A percentile compares a stretch with the other conserved stretches of the same genome.
Conservation (phyloP, 1,140 invertebrate genomes). For the Lepidurus packardi region DNA sequence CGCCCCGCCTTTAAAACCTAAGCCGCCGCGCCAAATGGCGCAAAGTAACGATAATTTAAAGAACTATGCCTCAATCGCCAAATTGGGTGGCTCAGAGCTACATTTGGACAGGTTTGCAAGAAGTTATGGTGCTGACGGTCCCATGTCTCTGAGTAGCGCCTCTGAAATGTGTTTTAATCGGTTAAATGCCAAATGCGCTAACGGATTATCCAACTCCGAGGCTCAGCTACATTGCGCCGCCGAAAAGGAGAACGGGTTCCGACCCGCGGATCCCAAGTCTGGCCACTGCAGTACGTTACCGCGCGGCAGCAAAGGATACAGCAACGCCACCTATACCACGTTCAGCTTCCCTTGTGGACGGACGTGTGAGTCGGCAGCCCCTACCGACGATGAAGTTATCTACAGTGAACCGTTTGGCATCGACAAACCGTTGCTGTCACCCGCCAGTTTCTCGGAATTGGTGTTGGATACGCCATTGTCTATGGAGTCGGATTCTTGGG, state of each 20-base stretch:
- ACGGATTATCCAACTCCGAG: neutral
- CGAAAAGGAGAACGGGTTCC: neutral
- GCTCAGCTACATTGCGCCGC: neutral
- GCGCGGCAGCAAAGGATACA: slow-evolving; percentile 10
- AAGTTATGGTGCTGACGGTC: neutral
- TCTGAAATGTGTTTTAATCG: neutral
- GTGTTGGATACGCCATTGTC: slow-evolving; percentile 13
- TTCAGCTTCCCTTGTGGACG: neutral
- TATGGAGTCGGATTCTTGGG: slow-evolving; percentile 6
- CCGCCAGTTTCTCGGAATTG: neutral
- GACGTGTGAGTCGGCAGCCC: neutral
- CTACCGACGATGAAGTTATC: neutral
- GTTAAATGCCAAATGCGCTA: neutral
- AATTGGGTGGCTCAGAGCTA: slow-evolving; percentile 31
- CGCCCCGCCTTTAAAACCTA: slow-evolving; percentile 4
- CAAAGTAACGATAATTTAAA: slow-evolving; percentile 3
- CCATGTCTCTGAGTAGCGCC: neutral
- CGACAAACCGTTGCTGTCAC: slow-evolving; percentile 4
- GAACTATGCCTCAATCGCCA: neutral
- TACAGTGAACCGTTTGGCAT: neutral
- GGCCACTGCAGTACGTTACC: neutral
- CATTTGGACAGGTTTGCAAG: slow-evolving; percentile 28
- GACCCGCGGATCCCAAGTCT: neutral
- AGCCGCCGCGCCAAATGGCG: neutral
- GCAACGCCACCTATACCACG: slow-evolving; percentile 14